Percentiles rank a stretch among this genome's conserved stretches.
Conservation (phyloP, 2,888 invertebrate species). For the Drosophila stalkeri region DNA sequence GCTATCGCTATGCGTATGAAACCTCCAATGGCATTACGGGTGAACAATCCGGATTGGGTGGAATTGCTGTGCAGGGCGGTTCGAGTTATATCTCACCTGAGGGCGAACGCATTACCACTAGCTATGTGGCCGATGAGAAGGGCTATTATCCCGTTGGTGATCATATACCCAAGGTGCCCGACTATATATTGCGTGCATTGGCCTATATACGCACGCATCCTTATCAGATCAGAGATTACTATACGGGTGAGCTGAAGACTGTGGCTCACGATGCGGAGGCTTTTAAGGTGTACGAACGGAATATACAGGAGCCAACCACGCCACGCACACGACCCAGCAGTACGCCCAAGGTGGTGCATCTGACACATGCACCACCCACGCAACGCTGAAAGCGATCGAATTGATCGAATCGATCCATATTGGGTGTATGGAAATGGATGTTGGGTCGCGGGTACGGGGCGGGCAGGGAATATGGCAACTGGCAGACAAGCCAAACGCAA, state of each 20-base stretch:
- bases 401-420: neutral
- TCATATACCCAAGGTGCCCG: conserved; percentile 80
- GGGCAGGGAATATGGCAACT: conserved; percentile 13
- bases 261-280: conserved; percentile 69
- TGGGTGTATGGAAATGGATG: neutral
- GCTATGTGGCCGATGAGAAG: conserved; percentile 78
- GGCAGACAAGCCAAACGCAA: conserved; percentile 15
- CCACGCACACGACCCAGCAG: conserved; percentile 46
- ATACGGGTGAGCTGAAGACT: conserved; percentile 71
- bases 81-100: conserved; percentile 80
- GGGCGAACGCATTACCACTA: conserved; percentile 69
- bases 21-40: conserved; percentile 80
- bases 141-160: conserved; percentile 80
- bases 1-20: conserved; percentile 75
- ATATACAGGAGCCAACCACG: conserved; percentile 49
- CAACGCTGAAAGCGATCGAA: conserved; percentile 8
- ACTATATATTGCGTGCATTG: conserved; percentile 75
- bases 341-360: conserved; percentile 55
- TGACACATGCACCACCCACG: conserved; percentile 57
- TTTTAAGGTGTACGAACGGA: conserved; percentile 67
- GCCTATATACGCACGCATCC: conserved; percentile 82
- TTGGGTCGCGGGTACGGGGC: neutral
- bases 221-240: conserved; percentile 71
- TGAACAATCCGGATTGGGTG: conserved; percentile 67
- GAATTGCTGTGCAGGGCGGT: conserved; percentile 71